Percentiles rank a stretch among this genome's conserved stretches.
Conservation (phyloP, 2,113 vertebrate genomes). For the Oncorhynchus mykiss region DNA sequence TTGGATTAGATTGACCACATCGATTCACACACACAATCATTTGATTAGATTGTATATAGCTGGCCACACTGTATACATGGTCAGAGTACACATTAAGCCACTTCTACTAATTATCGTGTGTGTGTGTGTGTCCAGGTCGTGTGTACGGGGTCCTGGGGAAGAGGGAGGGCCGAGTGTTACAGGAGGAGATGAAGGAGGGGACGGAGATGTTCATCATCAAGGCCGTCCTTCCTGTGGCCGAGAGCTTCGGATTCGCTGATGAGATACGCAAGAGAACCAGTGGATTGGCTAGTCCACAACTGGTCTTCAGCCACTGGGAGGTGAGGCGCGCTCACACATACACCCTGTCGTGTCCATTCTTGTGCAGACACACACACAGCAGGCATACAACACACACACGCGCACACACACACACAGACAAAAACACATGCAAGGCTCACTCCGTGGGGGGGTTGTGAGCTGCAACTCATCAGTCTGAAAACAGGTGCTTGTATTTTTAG, state of each 20-base stretch:
- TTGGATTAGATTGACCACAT: background rate
- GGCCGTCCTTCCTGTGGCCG: conserved; percentile 91
- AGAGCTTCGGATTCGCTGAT: conserved; percentile 97
- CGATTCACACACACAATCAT: too few species aligned
- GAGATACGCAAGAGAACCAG: conserved; percentile 96
- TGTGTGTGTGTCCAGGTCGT: conserved; percentile 75
- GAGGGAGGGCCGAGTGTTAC: conserved; percentile 90
- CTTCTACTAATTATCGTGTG: background rate
- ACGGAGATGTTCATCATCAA: conserved; percentile 94
- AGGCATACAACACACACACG: background rate
- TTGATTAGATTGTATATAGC: background rate
- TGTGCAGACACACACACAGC: conserved; percentile 10
- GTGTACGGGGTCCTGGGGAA: conserved; percentile 92
- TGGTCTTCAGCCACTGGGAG: conserved; percentile 99
- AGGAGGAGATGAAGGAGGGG: conserved; percentile 97
- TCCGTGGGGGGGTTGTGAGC: background rate
- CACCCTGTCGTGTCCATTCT: background rate
- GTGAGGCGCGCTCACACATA: conserved; percentile 61
- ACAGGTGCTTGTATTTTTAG: too few species aligned
- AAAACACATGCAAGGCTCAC: background rate
- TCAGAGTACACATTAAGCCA: background rate
- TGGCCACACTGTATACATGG: background rate
- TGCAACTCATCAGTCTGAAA: too few species aligned
- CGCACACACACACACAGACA: background rate
- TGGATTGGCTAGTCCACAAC: conserved; percentile 93